Conservation (phyloP, 2,797 vertebrate species). For the Lerista edwardsae region DNA sequence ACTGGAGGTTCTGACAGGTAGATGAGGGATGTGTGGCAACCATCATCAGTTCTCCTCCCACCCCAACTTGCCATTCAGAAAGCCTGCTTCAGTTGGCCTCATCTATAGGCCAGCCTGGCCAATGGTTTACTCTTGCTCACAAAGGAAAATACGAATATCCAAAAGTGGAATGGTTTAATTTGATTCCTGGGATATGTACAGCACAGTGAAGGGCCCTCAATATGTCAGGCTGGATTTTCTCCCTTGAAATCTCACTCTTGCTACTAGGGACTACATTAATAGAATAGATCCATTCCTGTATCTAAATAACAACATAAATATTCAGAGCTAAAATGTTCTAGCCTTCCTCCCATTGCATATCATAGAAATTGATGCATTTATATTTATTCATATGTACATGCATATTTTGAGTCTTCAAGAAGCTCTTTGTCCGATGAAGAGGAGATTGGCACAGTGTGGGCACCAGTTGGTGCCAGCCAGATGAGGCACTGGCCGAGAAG, state of each 20-base stretch:
- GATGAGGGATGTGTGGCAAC: no score
- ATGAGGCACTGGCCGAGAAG: no score
- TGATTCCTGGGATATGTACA: neutral
- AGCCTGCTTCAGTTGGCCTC: no score
- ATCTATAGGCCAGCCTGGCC: no score
- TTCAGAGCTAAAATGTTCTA: neutral
- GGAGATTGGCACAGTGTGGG: neutral
- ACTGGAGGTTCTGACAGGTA: no score
- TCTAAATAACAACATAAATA: neutral
- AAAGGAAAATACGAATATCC: neutral
- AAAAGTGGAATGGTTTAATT: neutral
- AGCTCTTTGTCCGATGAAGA: neutral
- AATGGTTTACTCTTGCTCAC: no score
- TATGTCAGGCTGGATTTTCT: neutral
- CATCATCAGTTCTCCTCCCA: no score
- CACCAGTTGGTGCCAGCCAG: neutral
- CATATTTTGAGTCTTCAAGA: neutral
- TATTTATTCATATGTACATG: neutral
- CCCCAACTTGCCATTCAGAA: no score
- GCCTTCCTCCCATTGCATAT: no score
- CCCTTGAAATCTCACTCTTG: neutral
- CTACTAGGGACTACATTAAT: neutral
- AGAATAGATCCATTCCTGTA: neutral
- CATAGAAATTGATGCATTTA: neutral
- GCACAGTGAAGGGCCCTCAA: neutral